A percentile compares a stretch with the other conserved stretches of the same genome.
These are phyloP conservation scores for Arctocebus calabarensis DNA, from an alignment of 2,797 vertebrate species.

Conservation along the genomic window DNA sequence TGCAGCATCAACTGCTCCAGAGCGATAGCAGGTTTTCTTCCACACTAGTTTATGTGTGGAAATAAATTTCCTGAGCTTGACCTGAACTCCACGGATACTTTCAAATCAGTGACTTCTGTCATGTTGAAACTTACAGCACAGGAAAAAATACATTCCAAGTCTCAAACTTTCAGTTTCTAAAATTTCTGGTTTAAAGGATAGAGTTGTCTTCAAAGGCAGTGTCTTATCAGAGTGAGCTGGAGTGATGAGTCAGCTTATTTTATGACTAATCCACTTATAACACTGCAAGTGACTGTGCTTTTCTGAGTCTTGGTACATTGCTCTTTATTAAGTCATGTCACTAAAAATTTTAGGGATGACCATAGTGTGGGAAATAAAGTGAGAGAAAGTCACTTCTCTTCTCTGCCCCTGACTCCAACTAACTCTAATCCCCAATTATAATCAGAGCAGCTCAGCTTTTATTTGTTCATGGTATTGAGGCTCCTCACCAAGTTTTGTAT, in stretches of 20 bases:
- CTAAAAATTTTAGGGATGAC: neutral
- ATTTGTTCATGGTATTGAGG: neutral
- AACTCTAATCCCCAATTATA: fast-evolving
- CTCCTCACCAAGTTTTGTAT: neutral
- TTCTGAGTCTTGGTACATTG: neutral
- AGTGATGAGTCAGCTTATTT: neutral
- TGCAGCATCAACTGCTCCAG: neutral
- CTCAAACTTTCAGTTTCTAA: neutral
- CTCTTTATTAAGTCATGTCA: neutral
- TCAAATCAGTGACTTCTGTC: neutral
- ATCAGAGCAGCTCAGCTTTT: neutral
- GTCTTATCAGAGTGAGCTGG: neutral
- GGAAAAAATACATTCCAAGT: neutral
- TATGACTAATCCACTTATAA: neutral
- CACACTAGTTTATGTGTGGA: neutral
- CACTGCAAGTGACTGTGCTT: too few relatives aligned
- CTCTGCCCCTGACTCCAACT: neutral
- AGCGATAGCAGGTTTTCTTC: neutral
- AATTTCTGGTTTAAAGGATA: neutral
- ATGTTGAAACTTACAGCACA: neutral
- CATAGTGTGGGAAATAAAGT: neutral
- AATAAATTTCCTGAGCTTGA: neutral
- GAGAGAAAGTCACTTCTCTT: neutral
- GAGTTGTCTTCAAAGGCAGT: neutral
- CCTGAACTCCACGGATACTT: neutral